Evolutionary conservation across 2,797 vertebrate genomes (phyloP).

Genomic region (Chelon labrosus): DNA sequence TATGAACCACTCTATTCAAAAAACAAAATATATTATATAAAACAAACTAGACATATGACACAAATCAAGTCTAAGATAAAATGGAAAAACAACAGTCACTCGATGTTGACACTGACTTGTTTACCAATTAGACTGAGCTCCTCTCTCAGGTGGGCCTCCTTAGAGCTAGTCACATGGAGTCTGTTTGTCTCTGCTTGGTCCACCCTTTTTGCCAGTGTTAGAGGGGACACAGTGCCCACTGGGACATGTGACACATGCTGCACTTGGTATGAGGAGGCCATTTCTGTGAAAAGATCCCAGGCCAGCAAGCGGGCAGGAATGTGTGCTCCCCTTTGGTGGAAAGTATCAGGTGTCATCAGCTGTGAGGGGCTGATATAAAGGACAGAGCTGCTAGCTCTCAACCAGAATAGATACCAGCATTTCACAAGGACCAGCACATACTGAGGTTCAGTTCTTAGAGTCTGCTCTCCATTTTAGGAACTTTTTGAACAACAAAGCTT

Average conservation of each 20-base stretch:
- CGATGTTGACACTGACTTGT: conserved; percentile 62
- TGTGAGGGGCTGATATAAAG: conserved; percentile 82
- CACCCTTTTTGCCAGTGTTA: conserved; percentile 43
- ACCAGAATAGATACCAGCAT: conserved; percentile 72
- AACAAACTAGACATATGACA: background rate
- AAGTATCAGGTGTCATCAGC: conserved; percentile 77
- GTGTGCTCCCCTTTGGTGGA: conserved; percentile 66
- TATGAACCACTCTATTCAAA: background rate
- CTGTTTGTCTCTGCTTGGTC: conserved; percentile 71
- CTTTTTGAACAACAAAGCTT: conserved; percentile 1
- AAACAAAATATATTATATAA: background rate
- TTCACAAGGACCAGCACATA: conserved; percentile 35
- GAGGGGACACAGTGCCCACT: conserved; percentile 53
- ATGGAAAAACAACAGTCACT: conserved; percentile 48
- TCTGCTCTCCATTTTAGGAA: conserved; percentile 2
- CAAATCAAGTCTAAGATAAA: conserved; percentile 5
- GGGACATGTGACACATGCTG: conserved; percentile 76
- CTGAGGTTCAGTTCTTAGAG: background rate
- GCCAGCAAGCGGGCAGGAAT: conserved; percentile 80
- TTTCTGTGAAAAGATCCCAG: conserved; percentile 80
- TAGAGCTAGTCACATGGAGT: conserved; percentile 68
- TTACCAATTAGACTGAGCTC: conserved; percentile 50
- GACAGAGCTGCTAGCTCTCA: conserved; percentile 52
- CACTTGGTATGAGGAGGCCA: conserved; percentile 51
- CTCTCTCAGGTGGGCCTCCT: conserved; percentile 21